Conservation (phyloP, 2,797 vertebrate genomes). For the Pelochelys cantorii region DNA sequence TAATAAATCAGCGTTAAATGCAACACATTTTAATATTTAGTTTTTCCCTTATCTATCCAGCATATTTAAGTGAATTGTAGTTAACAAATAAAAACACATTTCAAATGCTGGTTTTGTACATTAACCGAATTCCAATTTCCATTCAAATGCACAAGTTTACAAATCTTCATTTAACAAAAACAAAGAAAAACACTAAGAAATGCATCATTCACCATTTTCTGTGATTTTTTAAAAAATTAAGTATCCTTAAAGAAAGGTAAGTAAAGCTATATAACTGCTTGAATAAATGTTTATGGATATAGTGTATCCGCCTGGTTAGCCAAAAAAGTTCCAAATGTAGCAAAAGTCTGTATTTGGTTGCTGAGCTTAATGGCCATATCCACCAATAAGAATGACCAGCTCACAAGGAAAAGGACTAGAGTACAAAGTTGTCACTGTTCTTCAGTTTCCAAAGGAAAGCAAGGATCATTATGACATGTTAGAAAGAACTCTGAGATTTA, state of each 20-base stretch:
- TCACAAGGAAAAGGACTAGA: conserved; percentile 69
- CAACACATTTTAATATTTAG: conserved; percentile 40
- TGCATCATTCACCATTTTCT: background rate
- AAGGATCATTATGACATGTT: rapidly evolving
- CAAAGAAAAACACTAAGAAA: background rate
- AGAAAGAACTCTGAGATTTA: background rate
- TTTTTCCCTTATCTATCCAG: conserved; percentile 27
- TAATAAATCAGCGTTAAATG: conserved; percentile 9
- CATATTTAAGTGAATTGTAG: conserved; percentile 1
- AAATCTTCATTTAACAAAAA: conserved; percentile 19
- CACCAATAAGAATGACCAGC: conserved; percentile 72
- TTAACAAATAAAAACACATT: background rate
- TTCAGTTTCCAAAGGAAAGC: rapidly evolving
- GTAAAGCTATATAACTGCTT: conserved; percentile 46
- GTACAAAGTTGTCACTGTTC: conserved; percentile 40
- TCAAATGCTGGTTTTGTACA: background rate
- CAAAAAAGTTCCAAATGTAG: conserved; percentile 58
- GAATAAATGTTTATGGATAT: conserved; percentile 64
- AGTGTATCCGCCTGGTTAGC: conserved; percentile 55
- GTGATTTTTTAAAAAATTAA: conserved; percentile 13
- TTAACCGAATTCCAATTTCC: conserved; percentile 25
- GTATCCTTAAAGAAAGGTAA: conserved; percentile 5
- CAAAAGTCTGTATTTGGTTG: conserved; percentile 72
- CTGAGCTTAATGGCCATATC: conserved; percentile 75
- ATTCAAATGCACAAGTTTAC: background rate